Evolutionary conservation across 2,888 invertebrate species (phyloP).

Genomic region (Lochmaea crataegi): DNA sequence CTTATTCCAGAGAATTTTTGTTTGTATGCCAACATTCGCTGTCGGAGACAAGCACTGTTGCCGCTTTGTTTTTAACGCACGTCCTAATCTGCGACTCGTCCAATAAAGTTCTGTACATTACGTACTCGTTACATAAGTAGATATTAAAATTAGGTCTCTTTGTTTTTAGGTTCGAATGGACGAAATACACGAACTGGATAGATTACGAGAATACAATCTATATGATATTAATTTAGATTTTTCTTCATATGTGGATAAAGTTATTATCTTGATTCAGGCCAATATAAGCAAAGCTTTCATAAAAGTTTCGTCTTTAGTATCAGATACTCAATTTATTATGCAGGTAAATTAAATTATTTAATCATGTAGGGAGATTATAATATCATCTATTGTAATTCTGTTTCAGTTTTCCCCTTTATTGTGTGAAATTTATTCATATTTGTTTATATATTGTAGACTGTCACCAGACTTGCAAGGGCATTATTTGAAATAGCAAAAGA

Average conservation of each 20-base stretch:
- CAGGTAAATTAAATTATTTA: slow-evolving; percentile 70
- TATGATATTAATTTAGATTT: slow-evolving; percentile 83
- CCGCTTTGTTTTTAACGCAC: no score
- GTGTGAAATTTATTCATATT: slow-evolving; percentile 42
- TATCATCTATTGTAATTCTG: no score
- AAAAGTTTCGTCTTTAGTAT: slow-evolving; percentile 86
- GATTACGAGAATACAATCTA: slow-evolving; percentile 79
- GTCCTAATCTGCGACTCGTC: no score
- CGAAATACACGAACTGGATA: slow-evolving; percentile 90
- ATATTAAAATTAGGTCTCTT: not conserved
- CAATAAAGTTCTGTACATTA: no score
- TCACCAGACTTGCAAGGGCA: slow-evolving; percentile 89
- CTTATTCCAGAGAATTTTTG: no score
- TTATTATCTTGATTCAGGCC: slow-evolving; percentile 93
- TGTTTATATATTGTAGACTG: slow-evolving; percentile 74
- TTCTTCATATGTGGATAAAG: slow-evolving; percentile 94
- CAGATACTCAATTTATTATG: slow-evolving; percentile 89
- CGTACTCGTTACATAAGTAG: not conserved
- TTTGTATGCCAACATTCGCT: no score
- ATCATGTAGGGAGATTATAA: no score
- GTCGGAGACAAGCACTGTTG: no score
- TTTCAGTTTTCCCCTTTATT: no score
- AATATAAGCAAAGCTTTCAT: slow-evolving; percentile 86
- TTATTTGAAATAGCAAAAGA: slow-evolving; percentile 88
- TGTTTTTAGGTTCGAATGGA: slow-evolving; percentile 86